A percentile compares a stretch with the other conserved stretches of the same genome.
Conservation (phyloP, 35 echinoderm and acorn worm genomes). For the Holothuria glaberrima region DNA sequence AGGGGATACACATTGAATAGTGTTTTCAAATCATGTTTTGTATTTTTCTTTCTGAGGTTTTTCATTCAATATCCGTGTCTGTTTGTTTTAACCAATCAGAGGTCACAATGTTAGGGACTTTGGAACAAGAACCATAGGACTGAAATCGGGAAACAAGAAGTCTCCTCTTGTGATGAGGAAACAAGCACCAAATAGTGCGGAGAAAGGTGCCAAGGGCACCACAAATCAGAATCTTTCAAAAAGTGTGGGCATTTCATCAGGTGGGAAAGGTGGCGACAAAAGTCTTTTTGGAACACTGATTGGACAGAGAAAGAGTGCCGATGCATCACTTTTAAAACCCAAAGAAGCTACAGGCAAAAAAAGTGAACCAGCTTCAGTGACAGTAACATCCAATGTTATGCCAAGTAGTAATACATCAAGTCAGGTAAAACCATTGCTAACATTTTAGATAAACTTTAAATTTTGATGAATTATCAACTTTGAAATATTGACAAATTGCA, state of each 20-base stretch:
- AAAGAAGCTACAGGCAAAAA: slow-evolving; percentile 13
- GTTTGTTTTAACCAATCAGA: not conserved
- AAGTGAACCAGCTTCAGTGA: not conserved
- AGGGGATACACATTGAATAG: no score
- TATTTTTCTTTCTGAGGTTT: no score
- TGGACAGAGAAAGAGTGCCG: slow-evolving; percentile 22
- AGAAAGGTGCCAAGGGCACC: slow-evolving; percentile 6
- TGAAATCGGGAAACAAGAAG: not conserved
- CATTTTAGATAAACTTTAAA: no score
- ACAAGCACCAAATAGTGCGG: slow-evolving; percentile 4
- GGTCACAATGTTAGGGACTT: slow-evolving; percentile 37
- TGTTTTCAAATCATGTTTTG: no score
- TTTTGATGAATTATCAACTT: no score
- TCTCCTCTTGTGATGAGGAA: slow-evolving; percentile 15
- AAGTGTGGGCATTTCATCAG: not conserved
- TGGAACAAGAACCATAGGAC: slow-evolving; percentile 2
- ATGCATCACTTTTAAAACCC: slow-evolving; percentile 19
- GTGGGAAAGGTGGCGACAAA: not conserved
- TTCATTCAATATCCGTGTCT: no score
- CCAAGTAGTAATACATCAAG: not conserved
- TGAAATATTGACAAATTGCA: no score
- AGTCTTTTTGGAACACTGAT: not conserved
- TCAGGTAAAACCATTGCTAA: not conserved
- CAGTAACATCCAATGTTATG: not conserved
- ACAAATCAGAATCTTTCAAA: slow-evolving; percentile 5